Percentiles rank a stretch among this genome's conserved stretches.
Evolutionary conservation across 1,140 invertebrate genomes (phyloP).

Genomic region (Anoplophora glabripennis): DNA sequence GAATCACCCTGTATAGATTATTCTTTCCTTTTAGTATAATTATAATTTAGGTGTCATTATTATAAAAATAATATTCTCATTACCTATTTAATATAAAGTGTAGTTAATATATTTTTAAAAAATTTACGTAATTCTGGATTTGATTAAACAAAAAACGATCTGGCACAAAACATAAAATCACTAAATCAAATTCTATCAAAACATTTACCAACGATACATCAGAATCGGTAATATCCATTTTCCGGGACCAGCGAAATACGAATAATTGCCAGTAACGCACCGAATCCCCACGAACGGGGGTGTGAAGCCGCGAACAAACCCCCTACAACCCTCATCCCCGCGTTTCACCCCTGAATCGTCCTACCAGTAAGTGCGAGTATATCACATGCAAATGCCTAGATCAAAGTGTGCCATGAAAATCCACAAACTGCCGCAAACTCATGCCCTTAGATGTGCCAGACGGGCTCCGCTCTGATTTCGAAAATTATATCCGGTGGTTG

Average conservation of each 20-base stretch:
- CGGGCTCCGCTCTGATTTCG: not conserved
- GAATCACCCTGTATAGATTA: too few relatives aligned
- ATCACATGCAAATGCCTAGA: slow-evolving; percentile 33
- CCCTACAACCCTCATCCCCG: slow-evolving; percentile 13
- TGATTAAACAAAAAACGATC: too few relatives aligned
- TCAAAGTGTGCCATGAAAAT: slow-evolving; percentile 30
- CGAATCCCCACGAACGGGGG: not conserved
- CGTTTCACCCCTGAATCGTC: slow-evolving; percentile 16
- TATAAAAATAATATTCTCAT: too few relatives aligned
- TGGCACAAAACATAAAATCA: too few relatives aligned
- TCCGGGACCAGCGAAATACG: slow-evolving; percentile 2
- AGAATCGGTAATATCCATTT: not conserved
- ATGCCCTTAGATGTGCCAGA: not conserved
- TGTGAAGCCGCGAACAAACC: slow-evolving; percentile 11
- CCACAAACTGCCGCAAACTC: slow-evolving; percentile 13
- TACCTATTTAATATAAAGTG: too few relatives aligned
- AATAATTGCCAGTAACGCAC: slow-evolving; percentile 4
- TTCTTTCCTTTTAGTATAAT: too few relatives aligned
- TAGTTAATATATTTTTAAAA: too few relatives aligned
- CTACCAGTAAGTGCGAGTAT: slow-evolving; percentile 21
- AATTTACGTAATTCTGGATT: too few relatives aligned
- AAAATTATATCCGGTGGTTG: slow-evolving; percentile 4
- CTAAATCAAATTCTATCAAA: not conserved
- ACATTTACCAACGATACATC: too few relatives aligned
- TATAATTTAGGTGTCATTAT: too few relatives aligned